These are phyloP conservation scores for Dione juno DNA, from an alignment of 2,888 invertebrate species.

Conservation along the genomic window DNA sequence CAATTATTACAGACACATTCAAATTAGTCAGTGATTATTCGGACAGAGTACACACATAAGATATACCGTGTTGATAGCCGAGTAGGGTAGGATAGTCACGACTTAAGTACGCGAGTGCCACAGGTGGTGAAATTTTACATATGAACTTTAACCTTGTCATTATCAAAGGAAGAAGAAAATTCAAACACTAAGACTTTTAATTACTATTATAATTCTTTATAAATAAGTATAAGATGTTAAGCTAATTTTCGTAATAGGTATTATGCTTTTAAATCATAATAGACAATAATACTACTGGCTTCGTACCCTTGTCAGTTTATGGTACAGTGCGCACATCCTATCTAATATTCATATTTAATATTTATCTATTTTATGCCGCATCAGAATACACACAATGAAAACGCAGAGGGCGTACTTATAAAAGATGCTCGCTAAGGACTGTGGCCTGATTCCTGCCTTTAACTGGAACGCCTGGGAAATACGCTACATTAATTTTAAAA, in stretches of 20 bases:
- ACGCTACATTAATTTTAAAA: constrained; percentile 51
- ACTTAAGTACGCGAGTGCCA: not conserved
- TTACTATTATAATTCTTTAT: not conserved
- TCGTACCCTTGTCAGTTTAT: not conserved
- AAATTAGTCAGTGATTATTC: not conserved
- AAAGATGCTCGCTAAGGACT: constrained; percentile 53
- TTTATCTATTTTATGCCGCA: constrained; percentile 43
- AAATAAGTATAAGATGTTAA: not conserved
- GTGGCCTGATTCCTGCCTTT: constrained; percentile 52
- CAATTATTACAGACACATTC: not conserved
- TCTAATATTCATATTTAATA: constrained; percentile 43
- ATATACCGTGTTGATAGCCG: not conserved
- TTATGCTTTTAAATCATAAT: not conserved
- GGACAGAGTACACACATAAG: not conserved
- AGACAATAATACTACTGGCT: not conserved
- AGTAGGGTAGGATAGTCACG: not conserved
- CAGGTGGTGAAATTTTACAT: not conserved
- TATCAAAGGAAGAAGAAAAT: not conserved
- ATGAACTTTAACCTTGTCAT: not conserved
- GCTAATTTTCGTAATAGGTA: not conserved
- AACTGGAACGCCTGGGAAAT: constrained; percentile 51
- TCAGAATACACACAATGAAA: constrained; percentile 42
- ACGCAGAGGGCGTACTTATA: constrained; percentile 49
- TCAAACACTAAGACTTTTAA: not conserved
- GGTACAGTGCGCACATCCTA: constrained; percentile 20